These are phyloP conservation scores for Parnassius mnemosyne DNA, from an alignment of 2,888 invertebrate genomes.

Conservation along the genomic window DNA sequence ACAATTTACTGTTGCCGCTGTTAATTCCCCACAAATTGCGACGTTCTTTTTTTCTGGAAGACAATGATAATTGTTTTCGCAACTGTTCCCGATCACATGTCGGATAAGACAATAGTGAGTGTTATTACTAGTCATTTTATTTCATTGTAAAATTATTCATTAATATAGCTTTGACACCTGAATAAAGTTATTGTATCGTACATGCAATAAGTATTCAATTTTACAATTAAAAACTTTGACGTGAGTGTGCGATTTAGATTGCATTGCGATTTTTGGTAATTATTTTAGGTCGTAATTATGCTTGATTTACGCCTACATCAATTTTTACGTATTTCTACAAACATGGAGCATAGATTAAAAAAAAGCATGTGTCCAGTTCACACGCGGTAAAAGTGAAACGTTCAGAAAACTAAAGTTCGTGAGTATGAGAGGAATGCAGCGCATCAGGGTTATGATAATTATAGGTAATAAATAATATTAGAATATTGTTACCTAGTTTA, in stretches of 20 bases:
- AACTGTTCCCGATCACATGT: slow-evolving; percentile 39
- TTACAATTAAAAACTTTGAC: background rate
- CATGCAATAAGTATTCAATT: background rate
- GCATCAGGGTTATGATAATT: too few relatives aligned
- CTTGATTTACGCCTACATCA: too few relatives aligned
- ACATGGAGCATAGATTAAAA: too few relatives aligned
- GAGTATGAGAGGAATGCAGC: too few relatives aligned
- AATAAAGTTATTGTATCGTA: background rate
- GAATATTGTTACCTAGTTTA: too few relatives aligned
- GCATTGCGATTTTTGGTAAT: background rate
- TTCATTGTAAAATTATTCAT: background rate
- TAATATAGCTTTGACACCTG: too few relatives aligned
- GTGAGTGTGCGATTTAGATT: background rate
- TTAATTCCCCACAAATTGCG: slow-evolving; percentile 33
- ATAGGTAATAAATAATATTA: too few relatives aligned
- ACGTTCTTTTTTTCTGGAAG: slow-evolving; percentile 29
- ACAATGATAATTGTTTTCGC: slow-evolving; percentile 40
- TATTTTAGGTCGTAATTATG: too few relatives aligned
- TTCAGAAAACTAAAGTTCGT: too few relatives aligned
- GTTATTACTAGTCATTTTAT: slow-evolving; percentile 10
- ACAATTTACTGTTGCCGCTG: slow-evolving; percentile 31
- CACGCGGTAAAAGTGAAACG: too few relatives aligned
- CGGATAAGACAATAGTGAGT: slow-evolving; percentile 29
- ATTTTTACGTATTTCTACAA: too few relatives aligned
- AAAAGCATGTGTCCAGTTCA: too few relatives aligned